Base-by-base conservation (phyloP, 1,140 invertebrate genomes). In the Drosophila pallidifrons region DNA sequence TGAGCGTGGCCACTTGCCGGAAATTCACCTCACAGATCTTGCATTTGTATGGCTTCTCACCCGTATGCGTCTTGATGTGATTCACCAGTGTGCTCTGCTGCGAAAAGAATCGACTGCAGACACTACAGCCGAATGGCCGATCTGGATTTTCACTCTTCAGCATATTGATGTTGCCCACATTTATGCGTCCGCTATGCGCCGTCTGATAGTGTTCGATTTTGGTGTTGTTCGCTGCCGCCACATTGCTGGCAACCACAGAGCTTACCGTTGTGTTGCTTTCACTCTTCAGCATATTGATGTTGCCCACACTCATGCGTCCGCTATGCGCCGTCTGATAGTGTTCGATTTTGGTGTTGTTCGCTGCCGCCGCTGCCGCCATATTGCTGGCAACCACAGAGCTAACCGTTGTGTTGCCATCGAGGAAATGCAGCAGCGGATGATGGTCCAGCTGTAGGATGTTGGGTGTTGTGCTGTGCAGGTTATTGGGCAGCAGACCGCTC, bases 1-100 rank as follows among this genome's bases (percentile, higher is more conserved):
- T 92, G 30, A 93, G 79, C 69, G 92, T 92, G 47, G 91, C 92
- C 67, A 91, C 81, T 70, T 92, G 92, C 68, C 92, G 89, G 76
- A 92, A 92, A 64, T 82, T 79, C 25, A 89, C 89, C 30, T 91
- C 92, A 70, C 92, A 92, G 71, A 92, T 83, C 77, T 89, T 92
- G 79, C 92, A 93, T 70, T 93, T 92, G 73, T 92, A 93, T 38
- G 91, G 91, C 60, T 92, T 92, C 51, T 92, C 91, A 15, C 92
- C 92, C 64, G 92, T 93, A 75, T 93, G 92, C 75, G 92, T 92
- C 79, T 93, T 93, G 68, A 92, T 89, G 75, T 93, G 92, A 76
- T 93, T 93, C 20, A 91, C 85, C 63, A 93, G 45, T 1, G 92
- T 92, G 69, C 91, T 93, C 68, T 92, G 85, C 74, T 93, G 92